phyloP scores from a whole-genome alignment of 2,888 invertebrate genomes.

The Osedax frankpressi region DNA sequence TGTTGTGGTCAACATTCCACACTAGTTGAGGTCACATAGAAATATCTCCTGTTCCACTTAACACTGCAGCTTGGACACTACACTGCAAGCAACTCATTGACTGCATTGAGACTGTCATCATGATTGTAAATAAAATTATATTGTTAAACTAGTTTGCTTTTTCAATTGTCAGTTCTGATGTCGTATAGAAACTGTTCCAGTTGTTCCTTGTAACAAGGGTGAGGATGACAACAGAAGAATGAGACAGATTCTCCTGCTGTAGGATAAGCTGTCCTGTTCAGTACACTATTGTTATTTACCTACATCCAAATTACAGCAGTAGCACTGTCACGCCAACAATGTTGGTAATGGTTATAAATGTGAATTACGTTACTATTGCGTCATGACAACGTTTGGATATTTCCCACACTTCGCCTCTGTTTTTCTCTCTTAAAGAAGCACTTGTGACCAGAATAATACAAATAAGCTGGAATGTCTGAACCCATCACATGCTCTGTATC shows the following conservation, averaged over 20 bases:
- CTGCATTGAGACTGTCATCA: not conserved
- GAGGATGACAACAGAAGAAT: not conserved
- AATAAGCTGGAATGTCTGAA: too few relatives aligned
- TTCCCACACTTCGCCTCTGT: too few relatives aligned
- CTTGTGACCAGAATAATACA: too few relatives aligned
- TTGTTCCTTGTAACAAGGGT: not conserved
- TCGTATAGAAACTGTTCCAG: not conserved
- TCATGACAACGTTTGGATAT: too few relatives aligned
- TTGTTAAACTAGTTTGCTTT: not conserved
- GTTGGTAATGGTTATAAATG: too few relatives aligned
- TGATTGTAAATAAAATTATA: slow-evolving; percentile 2
- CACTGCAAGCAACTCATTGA: not conserved
- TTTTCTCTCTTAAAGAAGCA: too few relatives aligned
- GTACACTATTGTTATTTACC: too few relatives aligned
- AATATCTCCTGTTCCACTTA: slow-evolving; percentile 6
- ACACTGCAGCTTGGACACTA: not conserved
- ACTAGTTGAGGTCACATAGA: not conserved
- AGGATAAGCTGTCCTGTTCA: not conserved
- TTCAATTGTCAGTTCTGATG: not conserved
- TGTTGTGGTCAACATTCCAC: slow-evolving; percentile 1
- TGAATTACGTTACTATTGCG: too few relatives aligned
- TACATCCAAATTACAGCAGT: too few relatives aligned
- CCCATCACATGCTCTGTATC: too few relatives aligned
- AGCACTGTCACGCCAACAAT: too few relatives aligned
- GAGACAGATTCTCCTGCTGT: not conserved